phyloP scores from a whole-genome alignment of 2,797 vertebrate species.

The Sylvilagus floridanus region DNA sequence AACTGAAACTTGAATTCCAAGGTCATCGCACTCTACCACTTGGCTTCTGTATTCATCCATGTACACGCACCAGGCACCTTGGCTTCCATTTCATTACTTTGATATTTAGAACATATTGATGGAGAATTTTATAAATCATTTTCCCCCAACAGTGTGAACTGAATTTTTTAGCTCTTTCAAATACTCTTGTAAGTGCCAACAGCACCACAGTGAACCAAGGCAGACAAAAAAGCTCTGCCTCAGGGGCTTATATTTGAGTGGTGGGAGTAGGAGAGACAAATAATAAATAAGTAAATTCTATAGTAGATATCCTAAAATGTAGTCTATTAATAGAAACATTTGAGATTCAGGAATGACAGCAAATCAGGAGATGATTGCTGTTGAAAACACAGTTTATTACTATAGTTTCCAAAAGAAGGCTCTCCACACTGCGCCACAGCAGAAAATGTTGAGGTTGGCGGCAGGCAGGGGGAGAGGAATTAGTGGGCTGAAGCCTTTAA shows the following conservation, averaged over 20 bases:
- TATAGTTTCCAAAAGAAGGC: not conserved
- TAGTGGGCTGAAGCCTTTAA: not conserved
- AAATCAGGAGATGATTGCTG: not conserved
- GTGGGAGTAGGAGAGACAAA: not conserved
- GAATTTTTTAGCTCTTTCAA: not conserved
- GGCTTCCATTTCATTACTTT: not conserved
- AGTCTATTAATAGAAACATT: not conserved
- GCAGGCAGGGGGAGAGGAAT: not conserved
- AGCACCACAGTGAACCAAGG: not conserved
- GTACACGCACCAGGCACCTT: not conserved
- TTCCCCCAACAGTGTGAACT: not conserved
- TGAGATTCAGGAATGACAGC: not conserved
- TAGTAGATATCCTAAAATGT: not conserved
- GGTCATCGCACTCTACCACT: not conserved
- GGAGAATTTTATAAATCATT: not conserved
- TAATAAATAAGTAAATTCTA: not conserved
- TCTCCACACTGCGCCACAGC: fast-evolving
- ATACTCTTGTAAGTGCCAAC: not conserved
- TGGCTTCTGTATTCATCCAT: not conserved
- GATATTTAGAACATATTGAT: not conserved
- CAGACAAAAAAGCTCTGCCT: not conserved
- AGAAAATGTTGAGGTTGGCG: not conserved
- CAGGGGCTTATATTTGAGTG: not conserved
- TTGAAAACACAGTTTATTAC: not conserved
- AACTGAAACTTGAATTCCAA: not conserved